Evolutionary conservation across 1,140 invertebrate genomes (phyloP).

Genomic region (Drosophila persimilis): DNA sequence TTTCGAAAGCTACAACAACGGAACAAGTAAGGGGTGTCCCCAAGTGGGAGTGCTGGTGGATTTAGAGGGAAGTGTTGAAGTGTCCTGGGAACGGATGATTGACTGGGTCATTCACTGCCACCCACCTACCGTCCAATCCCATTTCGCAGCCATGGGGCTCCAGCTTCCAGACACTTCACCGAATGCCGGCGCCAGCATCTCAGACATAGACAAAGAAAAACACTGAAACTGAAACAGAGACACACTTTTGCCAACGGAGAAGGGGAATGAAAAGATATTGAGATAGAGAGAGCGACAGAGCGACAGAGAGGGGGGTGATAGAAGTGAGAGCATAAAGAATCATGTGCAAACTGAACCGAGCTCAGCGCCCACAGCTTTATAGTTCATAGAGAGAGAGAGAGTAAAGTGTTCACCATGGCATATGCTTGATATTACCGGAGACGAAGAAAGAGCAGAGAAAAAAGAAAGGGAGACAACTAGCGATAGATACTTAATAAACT

Average conservation of each 20-base stretch:
- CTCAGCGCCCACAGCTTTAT: conserved; percentile 28
- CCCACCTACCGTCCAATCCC: background rate
- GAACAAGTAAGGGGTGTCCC: background rate
- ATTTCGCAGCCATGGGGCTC: conserved; percentile 40
- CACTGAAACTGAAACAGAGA: background rate
- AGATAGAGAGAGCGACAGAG: background rate
- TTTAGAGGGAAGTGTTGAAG: conserved; percentile 25
- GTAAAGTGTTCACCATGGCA: no score
- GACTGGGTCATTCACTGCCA: background rate
- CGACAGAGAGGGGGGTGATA: conserved; percentile 12
- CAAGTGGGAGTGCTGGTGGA: background rate
- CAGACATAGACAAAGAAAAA: background rate
- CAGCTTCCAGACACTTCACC: conserved; percentile 55
- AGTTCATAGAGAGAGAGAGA: conserved; percentile 36
- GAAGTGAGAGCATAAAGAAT: background rate
- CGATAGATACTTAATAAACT: background rate
- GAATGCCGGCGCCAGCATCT: conserved; percentile 65
- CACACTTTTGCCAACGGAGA: background rate
- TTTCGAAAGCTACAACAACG: conserved; percentile 37
- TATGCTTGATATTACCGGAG: no score
- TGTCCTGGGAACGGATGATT: conserved; percentile 41
- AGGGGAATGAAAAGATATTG: background rate
- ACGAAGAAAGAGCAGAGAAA: background rate
- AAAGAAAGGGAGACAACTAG: background rate
- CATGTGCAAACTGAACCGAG: no score